Evolutionary conservation across 2,113 vertebrate genomes (phyloP), one percentile per base, ranked within the genome.

Genomic region (Willisornis vidua): DNA sequence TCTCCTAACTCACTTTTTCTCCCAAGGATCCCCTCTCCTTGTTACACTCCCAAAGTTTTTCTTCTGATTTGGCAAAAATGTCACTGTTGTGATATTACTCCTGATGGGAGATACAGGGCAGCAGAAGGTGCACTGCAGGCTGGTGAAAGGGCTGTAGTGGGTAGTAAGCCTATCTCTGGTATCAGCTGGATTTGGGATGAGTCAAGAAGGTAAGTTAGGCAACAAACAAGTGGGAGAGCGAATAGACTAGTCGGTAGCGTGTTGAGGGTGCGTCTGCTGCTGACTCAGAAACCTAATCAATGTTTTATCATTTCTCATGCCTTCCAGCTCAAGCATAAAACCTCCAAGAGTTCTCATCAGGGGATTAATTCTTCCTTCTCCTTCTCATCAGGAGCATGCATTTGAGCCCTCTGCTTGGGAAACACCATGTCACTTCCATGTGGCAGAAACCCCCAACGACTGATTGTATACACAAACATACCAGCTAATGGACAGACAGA

Each of bases 211-310:
- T 54, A 80, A 80, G 37, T 58, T 79, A 63, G 78, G 58, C 45
- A 95, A 87, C 66, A 95, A 95, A 94, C 41, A 79, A 79, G 89
- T 85, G 70, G 91, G 89, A 94, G 45, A 96, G n/a, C 1, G 0
- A 78, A 49, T 18, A 58, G 67, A 71, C 31, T 58, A 46, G 77
- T 81, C 2, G 12, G 49, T 19, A 41, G 35, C 1, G 0, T 28
- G 66, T 67, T 1, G 4, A 96, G 84, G 87, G 67, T 51, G 88
- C 7, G 7, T 62, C 87, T 43, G 2, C 29, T 1, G 1, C 78
- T 95, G 93, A 95, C 94, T 96, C 89, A 95, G 86, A 95, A 51
- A 75, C 67, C 81, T 87, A 62, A 91, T 76, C 91, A 66, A 85
- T 79, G 67, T 49, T 63, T 57, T 85, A 59, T 51, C 12, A 0